These are phyloP conservation scores for Borostomias antarcticus DNA, from an alignment of 2,797 vertebrate genomes.

Conservation along the genomic window DNA sequence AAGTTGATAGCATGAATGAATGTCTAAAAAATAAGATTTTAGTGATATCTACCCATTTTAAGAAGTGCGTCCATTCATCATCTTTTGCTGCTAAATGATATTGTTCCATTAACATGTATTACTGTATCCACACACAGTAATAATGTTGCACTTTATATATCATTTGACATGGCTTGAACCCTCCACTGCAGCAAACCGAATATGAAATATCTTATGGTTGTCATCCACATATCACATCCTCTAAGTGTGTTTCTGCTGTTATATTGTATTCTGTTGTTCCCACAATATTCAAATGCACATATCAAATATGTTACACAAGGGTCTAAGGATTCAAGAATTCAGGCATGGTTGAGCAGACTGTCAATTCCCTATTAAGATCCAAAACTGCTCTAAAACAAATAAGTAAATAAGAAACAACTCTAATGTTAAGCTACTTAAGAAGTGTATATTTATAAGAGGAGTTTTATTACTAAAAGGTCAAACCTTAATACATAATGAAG, in stretches of 20 bases:
- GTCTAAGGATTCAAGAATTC: slow-evolving; percentile 5
- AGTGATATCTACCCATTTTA: not conserved
- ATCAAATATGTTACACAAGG: not conserved
- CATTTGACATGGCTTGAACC: slow-evolving; percentile 17
- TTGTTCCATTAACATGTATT: slow-evolving; percentile 8
- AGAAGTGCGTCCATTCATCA: not conserved
- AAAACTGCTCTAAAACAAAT: slow-evolving; percentile 51
- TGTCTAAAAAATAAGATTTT: not conserved
- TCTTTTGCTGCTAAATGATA: slow-evolving; percentile 18
- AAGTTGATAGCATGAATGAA: not conserved
- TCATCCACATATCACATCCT: slow-evolving; percentile 15
- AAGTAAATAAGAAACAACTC: slow-evolving; percentile 61
- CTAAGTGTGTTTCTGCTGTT: not conserved
- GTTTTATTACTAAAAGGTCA: slow-evolving; percentile 73
- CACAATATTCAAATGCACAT: not conserved
- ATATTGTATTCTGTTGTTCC: not conserved
- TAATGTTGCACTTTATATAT: slow-evolving; percentile 43
- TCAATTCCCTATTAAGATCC: not conserved
- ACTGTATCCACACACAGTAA: slow-evolving; percentile 4
- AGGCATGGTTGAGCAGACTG: slow-evolving; percentile 5
- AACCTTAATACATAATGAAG: slow-evolving; percentile 70
- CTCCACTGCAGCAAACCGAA: not conserved
- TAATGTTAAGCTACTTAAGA: slow-evolving; percentile 63
- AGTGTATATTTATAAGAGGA: slow-evolving; percentile 60
- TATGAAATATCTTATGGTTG: slow-evolving; percentile 13